These are phyloP conservation scores for Aptenodytes patagonicus DNA, from an alignment of 2,113 vertebrate genomes.

Conservation along the genomic window DNA sequence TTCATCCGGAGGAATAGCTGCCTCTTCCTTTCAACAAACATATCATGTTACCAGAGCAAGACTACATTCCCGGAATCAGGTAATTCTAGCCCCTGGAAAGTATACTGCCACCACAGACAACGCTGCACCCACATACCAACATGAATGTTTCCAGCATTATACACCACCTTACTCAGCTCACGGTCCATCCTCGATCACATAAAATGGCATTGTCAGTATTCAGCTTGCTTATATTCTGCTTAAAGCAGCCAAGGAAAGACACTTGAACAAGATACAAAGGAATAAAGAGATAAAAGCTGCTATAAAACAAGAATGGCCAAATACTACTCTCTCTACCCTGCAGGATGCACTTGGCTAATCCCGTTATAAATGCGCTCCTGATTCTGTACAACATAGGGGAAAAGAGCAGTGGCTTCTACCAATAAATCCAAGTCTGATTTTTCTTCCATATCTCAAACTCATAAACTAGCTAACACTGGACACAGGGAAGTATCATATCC, in stretches of 20 bases:
- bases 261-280: neutral
- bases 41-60: neutral
- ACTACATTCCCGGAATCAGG: neutral
- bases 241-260: neutral
- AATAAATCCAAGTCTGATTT: neutral
- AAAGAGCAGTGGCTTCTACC: neutral
- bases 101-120: neutral
- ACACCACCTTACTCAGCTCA: neutral
- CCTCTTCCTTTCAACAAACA: neutral
- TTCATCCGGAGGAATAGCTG: neutral
- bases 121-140: neutral
- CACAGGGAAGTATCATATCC: neutral
- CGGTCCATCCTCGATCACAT: neutral
- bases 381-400: neutral
- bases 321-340: neutral
- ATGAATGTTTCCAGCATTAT: neutral
- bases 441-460: neutral
- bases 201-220: neutral
- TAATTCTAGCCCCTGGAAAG: rapidly evolving
- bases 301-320: neutral
- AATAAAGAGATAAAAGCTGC: neutral
- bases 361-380: rapidly evolving
- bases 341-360: neutral
- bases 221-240: neutral
- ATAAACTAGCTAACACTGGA: neutral